These are phyloP conservation scores for Charadrius vociferus DNA, from an alignment of 2,113 vertebrate species.

Conservation along the genomic window DNA sequence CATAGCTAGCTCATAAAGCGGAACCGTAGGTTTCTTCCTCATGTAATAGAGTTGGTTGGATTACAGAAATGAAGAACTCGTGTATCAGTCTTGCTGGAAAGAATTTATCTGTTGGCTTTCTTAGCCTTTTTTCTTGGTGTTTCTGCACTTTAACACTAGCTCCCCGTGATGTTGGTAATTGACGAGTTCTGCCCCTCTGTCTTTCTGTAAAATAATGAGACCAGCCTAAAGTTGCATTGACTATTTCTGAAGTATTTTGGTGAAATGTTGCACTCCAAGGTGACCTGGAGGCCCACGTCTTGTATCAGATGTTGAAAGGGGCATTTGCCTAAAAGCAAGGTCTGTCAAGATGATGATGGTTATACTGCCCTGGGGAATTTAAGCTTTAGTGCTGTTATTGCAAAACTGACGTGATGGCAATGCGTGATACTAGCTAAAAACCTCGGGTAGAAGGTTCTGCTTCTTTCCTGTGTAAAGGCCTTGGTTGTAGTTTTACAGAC, in stretches of 20 bases:
- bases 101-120: neutral
- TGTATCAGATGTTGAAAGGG: neutral
- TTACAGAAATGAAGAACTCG: neutral
- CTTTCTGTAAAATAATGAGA: neutral
- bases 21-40: neutral
- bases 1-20: neutral
- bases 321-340: neutral
- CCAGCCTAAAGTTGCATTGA: neutral
- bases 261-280: neutral
- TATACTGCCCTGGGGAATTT: neutral
- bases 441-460: constrained; percentile 10
- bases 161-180: neutral
- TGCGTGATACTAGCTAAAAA: neutral
- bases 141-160: neutral
- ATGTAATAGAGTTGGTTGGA: neutral
- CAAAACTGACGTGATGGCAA: neutral
- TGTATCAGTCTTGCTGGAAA: neutral
- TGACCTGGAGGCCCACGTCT: neutral
- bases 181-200: no score
- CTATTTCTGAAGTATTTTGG: neutral
- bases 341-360: neutral
- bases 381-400: neutral
- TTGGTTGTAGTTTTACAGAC: neutral
- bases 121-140: neutral
- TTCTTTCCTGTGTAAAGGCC: neutral